Evolutionary conservation across 2,113 vertebrate species (phyloP), one percentile per base, ranked within the genome.

Genomic region (Upupa epops): DNA sequence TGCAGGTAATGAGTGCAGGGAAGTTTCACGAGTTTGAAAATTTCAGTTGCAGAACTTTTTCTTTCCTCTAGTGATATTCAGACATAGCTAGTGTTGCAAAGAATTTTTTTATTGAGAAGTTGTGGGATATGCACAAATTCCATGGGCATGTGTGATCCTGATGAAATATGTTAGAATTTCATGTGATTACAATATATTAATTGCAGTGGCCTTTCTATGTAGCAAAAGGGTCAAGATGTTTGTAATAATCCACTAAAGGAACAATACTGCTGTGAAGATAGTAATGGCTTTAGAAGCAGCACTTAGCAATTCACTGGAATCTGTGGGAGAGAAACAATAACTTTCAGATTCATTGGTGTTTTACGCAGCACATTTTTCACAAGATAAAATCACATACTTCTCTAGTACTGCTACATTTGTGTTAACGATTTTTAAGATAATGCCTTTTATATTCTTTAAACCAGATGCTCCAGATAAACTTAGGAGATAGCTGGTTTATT

Each of bases 1-100:
- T 87, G 42, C 18, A 65, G 4, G 8, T 58, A 72, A 3, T 18
- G 17, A 48, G 17, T 19, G 17, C 56, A 75, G 11, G 5, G n/a
- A 75, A 15, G 6, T 21, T 76, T 64, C 15, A 46, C 16, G 49
- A n/a, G 7, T 52, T 40, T 84, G 19, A 68, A 75, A 56, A 69
- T n/a, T 48, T 17, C 2, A 11, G 31, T 45, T 78, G 3, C n/a
- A 64, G 13, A 9, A 9, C 5, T 63, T 18, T 29, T 21, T 45
- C 55, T 7, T 19, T 34, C 12, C 26, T 3, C 19, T 56, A 6
- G 2, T 0, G 0, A 32, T 36, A 58, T 3, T 4, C 15, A 22
- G 9, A 2, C 29, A 16, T 32, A 29, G 19, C 56, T 79, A 13
- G 17, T 45, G 24, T 45, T 76, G 51, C 19, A 54, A 51, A 60